A percentile compares a stretch with the other conserved stretches of the same genome.
Conservation (phyloP, 1,140 invertebrate species). For the Cecropterus lyciades region DNA sequence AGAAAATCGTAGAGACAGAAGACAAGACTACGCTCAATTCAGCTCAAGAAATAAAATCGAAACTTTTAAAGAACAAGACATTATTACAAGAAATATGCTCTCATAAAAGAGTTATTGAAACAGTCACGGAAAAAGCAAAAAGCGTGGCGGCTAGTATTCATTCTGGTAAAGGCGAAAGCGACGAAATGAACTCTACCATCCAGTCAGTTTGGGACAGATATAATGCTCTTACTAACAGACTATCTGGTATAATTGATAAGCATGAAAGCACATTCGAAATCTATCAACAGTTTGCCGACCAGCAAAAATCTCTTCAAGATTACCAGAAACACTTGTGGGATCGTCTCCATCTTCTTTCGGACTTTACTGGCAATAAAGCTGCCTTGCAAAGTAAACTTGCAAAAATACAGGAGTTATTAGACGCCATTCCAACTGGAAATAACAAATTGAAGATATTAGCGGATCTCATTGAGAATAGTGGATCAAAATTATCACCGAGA, state of each 20-base stretch:
- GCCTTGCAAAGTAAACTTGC: constrained; percentile 89
- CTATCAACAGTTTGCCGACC: constrained; percentile 93
- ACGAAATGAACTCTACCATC: constrained; percentile 88
- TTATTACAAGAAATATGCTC: constrained; percentile 94
- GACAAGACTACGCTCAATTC: constrained; percentile 86
- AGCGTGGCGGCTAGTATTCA: constrained; percentile 83
- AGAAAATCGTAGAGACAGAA: constrained; percentile 91
- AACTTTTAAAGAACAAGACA: constrained; percentile 94
- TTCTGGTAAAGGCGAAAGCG: constrained; percentile 86
- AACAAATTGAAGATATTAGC: constrained; percentile 89
- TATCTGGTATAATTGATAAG: constrained; percentile 80
- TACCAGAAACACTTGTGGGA: constrained; percentile 96
- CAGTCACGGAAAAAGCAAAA: constrained; percentile 94
- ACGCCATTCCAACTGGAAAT: constrained; percentile 90
- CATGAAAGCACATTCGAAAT: constrained; percentile 91
- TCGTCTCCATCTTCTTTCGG: constrained; percentile 89
- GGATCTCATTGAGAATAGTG: constrained; percentile 88
- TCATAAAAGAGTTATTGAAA: constrained; percentile 95
- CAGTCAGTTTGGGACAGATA: constrained; percentile 90
- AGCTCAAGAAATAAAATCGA: constrained; percentile 94
- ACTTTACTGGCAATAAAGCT: constrained; percentile 92
- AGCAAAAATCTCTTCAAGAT: constrained; percentile 93
- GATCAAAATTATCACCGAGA: constrained; percentile 88
- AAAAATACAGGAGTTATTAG: constrained; percentile 91
- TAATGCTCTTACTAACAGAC: constrained; percentile 86